phyloP scores from a whole-genome alignment of 2,797 vertebrate genomes.

The Kryptolebias ocellatus region DNA sequence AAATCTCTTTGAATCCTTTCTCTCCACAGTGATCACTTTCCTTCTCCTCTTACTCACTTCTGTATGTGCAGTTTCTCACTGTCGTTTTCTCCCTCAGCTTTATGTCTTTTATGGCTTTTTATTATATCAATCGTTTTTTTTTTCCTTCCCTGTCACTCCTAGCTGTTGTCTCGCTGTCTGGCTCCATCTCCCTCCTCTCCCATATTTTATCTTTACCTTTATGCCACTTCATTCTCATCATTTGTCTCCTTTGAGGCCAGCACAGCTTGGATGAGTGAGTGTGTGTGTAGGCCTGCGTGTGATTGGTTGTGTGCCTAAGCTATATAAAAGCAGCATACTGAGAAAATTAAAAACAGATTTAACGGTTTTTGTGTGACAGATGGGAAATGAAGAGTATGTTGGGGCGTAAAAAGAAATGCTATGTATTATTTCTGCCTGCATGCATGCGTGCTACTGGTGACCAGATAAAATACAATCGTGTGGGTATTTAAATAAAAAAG shows the following conservation, averaged over 20 bases:
- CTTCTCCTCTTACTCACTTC: slow-evolving; percentile 28
- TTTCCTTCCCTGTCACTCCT: slow-evolving; percentile 36
- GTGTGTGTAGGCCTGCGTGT: slow-evolving; percentile 7
- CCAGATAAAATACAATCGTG: slow-evolving; percentile 1
- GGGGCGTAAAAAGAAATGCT: slow-evolving; percentile 42
- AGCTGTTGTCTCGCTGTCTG: slow-evolving; percentile 24
- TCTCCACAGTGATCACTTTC: slow-evolving; percentile 29
- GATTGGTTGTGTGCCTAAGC: slow-evolving; percentile 52
- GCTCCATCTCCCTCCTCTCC: slow-evolving; percentile 38
- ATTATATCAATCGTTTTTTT: slow-evolving; percentile 27
- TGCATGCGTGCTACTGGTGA: background rate
- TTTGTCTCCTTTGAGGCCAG: slow-evolving; percentile 48
- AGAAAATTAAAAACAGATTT: slow-evolving; percentile 75
- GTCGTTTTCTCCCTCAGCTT: slow-evolving; percentile 19
- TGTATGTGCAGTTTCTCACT: slow-evolving; percentile 25
- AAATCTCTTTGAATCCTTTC: slow-evolving; percentile 33
- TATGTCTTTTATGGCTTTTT: slow-evolving; percentile 34
- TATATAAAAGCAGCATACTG: slow-evolving; percentile 56
- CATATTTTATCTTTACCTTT: slow-evolving; percentile 43
- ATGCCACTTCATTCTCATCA: slow-evolving; percentile 58
- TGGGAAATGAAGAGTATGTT: slow-evolving; percentile 59
- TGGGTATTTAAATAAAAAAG: slow-evolving; percentile 20
- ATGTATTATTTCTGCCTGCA: slow-evolving; percentile 30
- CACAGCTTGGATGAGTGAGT: background rate
- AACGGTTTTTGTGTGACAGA: slow-evolving; percentile 61